A percentile compares a stretch with the other conserved stretches of the same genome.
Conservation (phyloP, 2,888 invertebrate species). For the Zygaena filipendulae region DNA sequence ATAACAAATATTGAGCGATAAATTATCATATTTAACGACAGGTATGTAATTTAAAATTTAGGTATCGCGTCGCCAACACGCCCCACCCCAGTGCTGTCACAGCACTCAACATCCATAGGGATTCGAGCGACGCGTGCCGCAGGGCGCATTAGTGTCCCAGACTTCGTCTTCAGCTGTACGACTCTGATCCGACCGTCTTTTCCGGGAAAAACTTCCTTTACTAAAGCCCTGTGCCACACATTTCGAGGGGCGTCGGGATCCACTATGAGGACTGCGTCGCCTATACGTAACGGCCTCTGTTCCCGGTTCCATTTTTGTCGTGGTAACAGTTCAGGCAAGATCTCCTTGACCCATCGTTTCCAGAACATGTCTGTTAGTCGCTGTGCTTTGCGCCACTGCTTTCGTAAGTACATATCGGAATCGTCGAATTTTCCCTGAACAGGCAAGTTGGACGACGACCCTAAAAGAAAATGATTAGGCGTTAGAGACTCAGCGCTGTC, state of each 20-base stretch:
- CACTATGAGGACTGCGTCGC: slow-evolving; percentile 8
- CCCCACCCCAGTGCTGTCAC: too few species aligned
- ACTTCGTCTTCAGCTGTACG: slow-evolving; percentile 7
- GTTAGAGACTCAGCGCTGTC: slow-evolving; percentile 18
- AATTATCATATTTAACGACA: too few species aligned
- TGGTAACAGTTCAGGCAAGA: slow-evolving; percentile 6
- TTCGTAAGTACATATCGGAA: slow-evolving; percentile 6
- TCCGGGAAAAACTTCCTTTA: slow-evolving; percentile 6
- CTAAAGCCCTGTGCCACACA: slow-evolving; percentile 8
- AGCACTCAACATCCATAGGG: too few species aligned
- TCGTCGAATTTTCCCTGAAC: slow-evolving; percentile 3
- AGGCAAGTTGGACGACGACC: slow-evolving; percentile 5
- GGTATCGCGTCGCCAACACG: too few species aligned
- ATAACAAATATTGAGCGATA: too few species aligned
- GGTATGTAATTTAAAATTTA: too few species aligned
- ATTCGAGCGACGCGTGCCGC: too few species aligned
- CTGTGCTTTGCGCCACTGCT: slow-evolving; percentile 7
- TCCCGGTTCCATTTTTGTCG: slow-evolving; percentile 7
- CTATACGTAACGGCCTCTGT: background rate
- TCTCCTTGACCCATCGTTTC: slow-evolving; percentile 8
- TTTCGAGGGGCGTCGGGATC: slow-evolving; percentile 11
- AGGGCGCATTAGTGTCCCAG: slow-evolving; percentile 6
- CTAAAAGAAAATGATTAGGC: slow-evolving; percentile 16
- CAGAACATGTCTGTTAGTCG: slow-evolving; percentile 10
- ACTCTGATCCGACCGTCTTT: slow-evolving; percentile 9